Evolutionary conservation across 2,113 vertebrate genomes (phyloP).

Genomic region (Platycercus adscitus): DNA sequence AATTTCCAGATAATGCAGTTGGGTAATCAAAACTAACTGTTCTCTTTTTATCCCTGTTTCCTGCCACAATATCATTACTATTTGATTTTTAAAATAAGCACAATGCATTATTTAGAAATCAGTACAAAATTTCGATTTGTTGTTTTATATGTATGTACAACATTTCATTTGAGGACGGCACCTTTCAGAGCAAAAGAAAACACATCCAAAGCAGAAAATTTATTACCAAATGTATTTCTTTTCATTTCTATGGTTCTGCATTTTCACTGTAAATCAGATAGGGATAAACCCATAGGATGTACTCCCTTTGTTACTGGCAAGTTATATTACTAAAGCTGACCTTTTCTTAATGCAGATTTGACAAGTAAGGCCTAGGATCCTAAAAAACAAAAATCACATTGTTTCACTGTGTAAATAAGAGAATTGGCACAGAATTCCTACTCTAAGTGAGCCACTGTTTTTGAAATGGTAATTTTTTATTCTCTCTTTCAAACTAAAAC

Average conservation of each 20-base stretch:
- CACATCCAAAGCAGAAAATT: not conserved
- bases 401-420: not conserved
- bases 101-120: not conserved
- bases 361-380: not conserved
- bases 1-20: not conserved
- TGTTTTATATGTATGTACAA: not conserved
- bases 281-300: not conserved
- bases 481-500: not conserved
- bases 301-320: not conserved
- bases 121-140: not conserved
- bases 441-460: not conserved
- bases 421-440: not conserved
- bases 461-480: not conserved
- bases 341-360: slow-evolving; percentile 17
- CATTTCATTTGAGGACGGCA: not conserved
- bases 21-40: not conserved
- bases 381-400: not conserved
- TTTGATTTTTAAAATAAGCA: not conserved
- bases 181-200: not conserved
- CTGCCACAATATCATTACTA: not conserved
- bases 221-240: not conserved
- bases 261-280: not conserved
- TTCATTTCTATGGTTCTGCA: not conserved
- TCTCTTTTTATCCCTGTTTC: not conserved
- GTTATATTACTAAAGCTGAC: not conserved